Evolutionary conservation across 92 coral and sea anemone species (phyloP), one percentile per base, ranked within the genome.

Genomic region (Palythoa heliodiscus): DNA sequence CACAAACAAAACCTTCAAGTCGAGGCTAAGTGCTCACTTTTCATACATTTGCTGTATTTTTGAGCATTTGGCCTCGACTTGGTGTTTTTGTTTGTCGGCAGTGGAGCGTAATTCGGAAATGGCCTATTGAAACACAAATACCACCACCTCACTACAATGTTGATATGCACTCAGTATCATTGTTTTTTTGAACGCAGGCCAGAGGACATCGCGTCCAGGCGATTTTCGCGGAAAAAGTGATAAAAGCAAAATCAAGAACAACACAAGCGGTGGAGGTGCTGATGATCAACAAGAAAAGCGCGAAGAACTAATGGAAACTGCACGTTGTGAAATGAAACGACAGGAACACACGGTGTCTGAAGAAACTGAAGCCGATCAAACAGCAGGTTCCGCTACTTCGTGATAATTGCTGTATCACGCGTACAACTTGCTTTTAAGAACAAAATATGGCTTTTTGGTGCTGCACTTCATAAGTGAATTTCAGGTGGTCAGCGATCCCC

Each of bases 201-300:
- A 64, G 23, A 54, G 84, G 23, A 11, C 70, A 35, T 79, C 84
- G 16, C 84, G 84, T 24, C 74, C 70, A 5, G 20, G 74, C 75
- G 82, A 77, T 1, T 24, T 48, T 35, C 82, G 82, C 6, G 74
- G 74, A 17, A 80, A 80, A 53, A 40, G 12, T 7, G 84, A 80
- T 20, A 47, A 54, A 13, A 52, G 66, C 7, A 80, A 53, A 48
- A 47, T 20, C 22, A 80, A 23, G 74, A 80, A 80, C 48, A 80
- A 52, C 29, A 22, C 63, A 7, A 52, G 7, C 43, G 50, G 39
- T 16, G 19, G 60, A 10, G 52, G 25, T 29, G 47, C 37, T 17
- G 84, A 64, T 20, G 23, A 47, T 37, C 53, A 80, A 50, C 22
- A 66, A 8, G 84, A 67, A 43, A 80, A 7, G 11, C 73, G 63